phyloP scores from a whole-genome alignment of 2,797 vertebrate genomes.

The Oreortyx pictus region DNA sequence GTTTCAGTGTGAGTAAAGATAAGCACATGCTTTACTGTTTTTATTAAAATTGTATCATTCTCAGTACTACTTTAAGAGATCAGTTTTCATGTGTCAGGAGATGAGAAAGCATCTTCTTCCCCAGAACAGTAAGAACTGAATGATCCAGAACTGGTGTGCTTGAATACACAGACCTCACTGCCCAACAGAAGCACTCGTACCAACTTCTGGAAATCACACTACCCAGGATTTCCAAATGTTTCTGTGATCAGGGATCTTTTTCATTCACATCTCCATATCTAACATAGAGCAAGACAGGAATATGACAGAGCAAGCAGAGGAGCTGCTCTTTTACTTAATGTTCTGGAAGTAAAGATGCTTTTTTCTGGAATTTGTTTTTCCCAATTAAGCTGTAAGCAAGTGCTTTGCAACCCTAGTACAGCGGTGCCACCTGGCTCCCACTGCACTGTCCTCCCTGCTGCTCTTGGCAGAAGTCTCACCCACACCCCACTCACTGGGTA shows the following conservation, averaged over 20 bases:
- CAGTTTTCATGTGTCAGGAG: neutral
- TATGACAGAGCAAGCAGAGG: neutral
- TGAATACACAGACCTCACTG: neutral
- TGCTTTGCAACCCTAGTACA: neutral
- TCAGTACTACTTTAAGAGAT: neutral
- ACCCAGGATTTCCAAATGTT: neutral
- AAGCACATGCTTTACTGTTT: neutral
- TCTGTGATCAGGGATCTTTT: neutral
- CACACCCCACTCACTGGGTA: neutral
- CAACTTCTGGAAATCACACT: neutral
- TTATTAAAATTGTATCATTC: neutral
- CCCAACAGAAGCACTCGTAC: neutral
- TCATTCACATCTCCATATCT: neutral
- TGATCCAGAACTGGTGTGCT: neutral
- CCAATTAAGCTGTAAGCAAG: neutral
- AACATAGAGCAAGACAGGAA: neutral
- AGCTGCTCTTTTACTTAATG: neutral
- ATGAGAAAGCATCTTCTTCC: neutral
- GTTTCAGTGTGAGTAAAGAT: neutral
- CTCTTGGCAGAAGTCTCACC: neutral
- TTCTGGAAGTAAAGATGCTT: too few relatives aligned
- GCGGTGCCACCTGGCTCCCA: neutral
- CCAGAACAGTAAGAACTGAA: neutral
- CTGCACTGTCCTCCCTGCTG: neutral
- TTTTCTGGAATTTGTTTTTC: too few relatives aligned